Conservation (phyloP, 2,113 vertebrate species). For the Oreamnos americanus region DNA sequence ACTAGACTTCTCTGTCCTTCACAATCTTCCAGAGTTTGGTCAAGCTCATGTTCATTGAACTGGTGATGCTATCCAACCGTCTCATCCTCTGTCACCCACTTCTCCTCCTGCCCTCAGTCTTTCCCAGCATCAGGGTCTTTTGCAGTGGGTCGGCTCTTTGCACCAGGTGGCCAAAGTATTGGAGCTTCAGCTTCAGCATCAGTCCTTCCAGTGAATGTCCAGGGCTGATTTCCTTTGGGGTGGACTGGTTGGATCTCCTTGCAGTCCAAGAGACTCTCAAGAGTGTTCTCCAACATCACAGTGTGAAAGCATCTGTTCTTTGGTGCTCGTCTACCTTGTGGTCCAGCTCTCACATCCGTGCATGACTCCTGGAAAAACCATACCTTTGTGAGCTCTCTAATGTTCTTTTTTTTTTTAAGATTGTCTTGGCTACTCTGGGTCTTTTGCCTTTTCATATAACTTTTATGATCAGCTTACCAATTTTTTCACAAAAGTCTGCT, state of each 20-base stretch:
- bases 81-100: background rate
- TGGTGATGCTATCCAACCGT: background rate
- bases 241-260: background rate
- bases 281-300: background rate
- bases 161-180: background rate
- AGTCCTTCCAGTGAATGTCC: background rate
- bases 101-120: background rate
- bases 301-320: background rate
- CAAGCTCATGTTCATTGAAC: background rate
- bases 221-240: background rate
- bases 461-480: background rate
- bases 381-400: background rate
- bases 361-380: background rate
- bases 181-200: background rate
- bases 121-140: background rate
- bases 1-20: background rate
- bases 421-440: background rate
- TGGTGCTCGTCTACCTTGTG: background rate
- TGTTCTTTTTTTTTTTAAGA: background rate
- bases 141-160: fast-evolving
- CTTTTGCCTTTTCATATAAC: background rate
- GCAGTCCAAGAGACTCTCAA: background rate
- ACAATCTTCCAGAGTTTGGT: background rate
- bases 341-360: background rate
- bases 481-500: background rate